These are phyloP conservation scores for Macrochelys suwanniensis DNA, from an alignment of 2,797 vertebrate species.

Conservation along the genomic window DNA sequence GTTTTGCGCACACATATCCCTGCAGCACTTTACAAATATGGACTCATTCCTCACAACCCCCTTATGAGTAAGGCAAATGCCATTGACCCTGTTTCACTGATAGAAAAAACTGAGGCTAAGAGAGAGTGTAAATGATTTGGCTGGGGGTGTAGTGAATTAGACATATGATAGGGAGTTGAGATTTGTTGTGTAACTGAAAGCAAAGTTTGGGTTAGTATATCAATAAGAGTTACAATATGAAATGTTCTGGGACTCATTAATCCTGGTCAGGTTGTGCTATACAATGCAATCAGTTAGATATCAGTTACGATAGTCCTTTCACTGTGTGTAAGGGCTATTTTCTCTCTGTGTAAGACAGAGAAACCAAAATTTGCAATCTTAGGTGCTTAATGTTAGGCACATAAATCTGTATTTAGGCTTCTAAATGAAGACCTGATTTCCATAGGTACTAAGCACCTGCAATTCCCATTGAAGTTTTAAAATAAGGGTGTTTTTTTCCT, in stretches of 20 bases:
- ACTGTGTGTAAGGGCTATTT: fast-evolving
- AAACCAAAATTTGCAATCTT: neutral
- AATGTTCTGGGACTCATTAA: neutral
- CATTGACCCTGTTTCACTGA: neutral
- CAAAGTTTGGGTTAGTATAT: neutral
- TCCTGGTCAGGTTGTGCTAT: neutral
- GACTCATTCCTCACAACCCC: neutral
- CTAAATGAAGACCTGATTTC: fast-evolving
- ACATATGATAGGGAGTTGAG: fast-evolving
- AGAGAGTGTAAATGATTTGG: neutral
- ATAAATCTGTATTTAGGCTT: neutral
- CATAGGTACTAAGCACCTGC: neutral
- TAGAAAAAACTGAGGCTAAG: neutral
- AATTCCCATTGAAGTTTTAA: neutral
- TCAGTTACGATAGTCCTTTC: fast-evolving
- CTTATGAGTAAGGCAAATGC: neutral
- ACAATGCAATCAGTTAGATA: neutral
- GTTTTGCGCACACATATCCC: neutral
- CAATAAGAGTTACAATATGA: neutral
- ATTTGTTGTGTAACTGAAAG: neutral
- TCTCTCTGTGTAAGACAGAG: neutral
- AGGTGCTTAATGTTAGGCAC: fast-evolving
- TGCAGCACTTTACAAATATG: neutral
- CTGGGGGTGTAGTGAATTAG: neutral
- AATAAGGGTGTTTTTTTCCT: neutral